Base-by-base conservation (phyloP, 2,113 vertebrate genomes). In the Gymnorhina tibicen region DNA sequence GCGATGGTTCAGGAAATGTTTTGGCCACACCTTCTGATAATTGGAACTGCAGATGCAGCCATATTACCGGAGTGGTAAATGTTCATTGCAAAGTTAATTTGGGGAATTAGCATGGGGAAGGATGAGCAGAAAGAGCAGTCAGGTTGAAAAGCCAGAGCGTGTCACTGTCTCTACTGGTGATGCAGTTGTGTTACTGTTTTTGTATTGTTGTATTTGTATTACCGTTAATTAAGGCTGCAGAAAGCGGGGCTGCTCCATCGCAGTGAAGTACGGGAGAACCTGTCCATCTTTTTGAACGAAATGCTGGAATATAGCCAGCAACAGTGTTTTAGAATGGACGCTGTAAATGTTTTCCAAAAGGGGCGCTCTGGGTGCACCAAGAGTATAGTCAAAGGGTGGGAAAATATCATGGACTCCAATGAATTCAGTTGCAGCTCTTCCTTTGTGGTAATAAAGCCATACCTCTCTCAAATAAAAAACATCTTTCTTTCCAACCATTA, bases 41-140 rank as follows among this genome's bases (percentile, higher is more conserved):
- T 19, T 93, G 86, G 50, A 60, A 80, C 10, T 80, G 50, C 82
- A 96, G 89, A 93, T 88, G 82, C 85, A 96, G 63, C 50, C 72
- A 24, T 85, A 93, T 67, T 95, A 90, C 63, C 63, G 83, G 49
- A 89, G 13, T 91, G 32, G 80, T 35, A 79, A 95, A 68, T 58
- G 67, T 50, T 87, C 85, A 83, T 44, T 85, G 70, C 39, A 84
- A 89, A 94, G 47, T 63, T 93, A 83, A 96, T 94, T 88, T 67
- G 18, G 42, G 42, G 72, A 87, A 88, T 93, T 59, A 90, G 59
- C 32, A 44, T 62, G 0, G 8, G 55, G 72, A 83, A 94, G 10
- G 52, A 78, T 82, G 44, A 91, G 63, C 55, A 91, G 82, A 66
- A 88, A 96, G 85, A 90, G 50, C 82, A 86, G 52, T 8, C 52